phyloP scores from a whole-genome alignment of 2,797 vertebrate species.

The Esox lucius region DNA sequence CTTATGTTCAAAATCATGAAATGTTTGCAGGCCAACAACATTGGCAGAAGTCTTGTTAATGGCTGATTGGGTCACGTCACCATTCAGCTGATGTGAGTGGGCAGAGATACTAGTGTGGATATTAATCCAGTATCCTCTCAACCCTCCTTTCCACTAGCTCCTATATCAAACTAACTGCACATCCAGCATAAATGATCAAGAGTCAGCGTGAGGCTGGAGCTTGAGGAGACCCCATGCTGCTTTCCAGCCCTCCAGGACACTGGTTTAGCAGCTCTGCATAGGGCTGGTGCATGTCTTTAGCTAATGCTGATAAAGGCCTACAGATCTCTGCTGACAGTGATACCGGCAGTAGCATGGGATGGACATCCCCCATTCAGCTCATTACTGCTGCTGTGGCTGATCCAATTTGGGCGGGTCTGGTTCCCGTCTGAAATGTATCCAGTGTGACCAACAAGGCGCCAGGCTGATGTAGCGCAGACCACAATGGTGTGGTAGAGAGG shows the following conservation, averaged over 20 bases:
- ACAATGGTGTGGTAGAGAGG: constrained; percentile 27
- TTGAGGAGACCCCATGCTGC: constrained; percentile 29
- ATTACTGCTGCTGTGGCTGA: constrained; percentile 39
- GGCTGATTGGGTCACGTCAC: background rate
- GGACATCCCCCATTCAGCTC: background rate
- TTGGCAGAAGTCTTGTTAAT: background rate
- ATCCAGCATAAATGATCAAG: constrained; percentile 42
- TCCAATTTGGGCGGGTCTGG: constrained; percentile 49
- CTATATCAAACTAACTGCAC: constrained; percentile 37
- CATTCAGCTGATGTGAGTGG: background rate
- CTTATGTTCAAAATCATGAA: background rate
- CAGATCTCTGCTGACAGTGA: background rate
- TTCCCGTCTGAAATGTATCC: constrained; percentile 41
- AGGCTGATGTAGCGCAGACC: constrained; percentile 45
- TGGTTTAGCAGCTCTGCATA: background rate
- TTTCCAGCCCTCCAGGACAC: constrained; percentile 27
- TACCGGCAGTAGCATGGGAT: background rate
- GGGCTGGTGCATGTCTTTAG: constrained; percentile 11
- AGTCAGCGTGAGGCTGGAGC: constrained; percentile 28
- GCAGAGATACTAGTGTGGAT: background rate
- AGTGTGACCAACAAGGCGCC: constrained; percentile 47
- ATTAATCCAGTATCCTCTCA: background rate
- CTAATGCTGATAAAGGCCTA: constrained; percentile 1
- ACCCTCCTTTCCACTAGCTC: background rate
- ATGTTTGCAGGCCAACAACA: background rate